These are phyloP conservation scores for Coendou prehensilis DNA, from an alignment of 2,797 vertebrate species.

Conservation along the genomic window DNA sequence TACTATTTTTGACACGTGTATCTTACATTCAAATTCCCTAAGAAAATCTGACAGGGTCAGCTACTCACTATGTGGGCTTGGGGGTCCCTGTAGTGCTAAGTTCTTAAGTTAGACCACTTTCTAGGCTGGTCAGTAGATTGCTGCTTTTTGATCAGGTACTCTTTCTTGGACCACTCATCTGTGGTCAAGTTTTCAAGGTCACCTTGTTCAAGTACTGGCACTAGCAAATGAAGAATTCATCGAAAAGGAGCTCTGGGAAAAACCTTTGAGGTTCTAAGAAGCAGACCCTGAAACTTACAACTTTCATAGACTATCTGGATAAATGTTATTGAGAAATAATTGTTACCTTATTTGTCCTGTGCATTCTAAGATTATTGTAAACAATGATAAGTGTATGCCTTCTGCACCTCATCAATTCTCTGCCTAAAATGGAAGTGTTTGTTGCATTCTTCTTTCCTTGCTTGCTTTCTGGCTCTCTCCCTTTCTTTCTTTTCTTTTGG, in stretches of 20 bases:
- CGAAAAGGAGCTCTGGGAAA: background rate
- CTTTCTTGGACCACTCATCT: conserved; percentile 1
- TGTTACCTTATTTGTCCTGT: background rate
- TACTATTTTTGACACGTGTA: background rate
- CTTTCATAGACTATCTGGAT: background rate
- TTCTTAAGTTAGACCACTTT: background rate
- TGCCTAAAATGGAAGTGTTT: background rate
- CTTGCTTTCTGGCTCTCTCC: background rate
- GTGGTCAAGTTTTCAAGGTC: background rate
- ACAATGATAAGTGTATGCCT: background rate
- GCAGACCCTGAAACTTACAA: background rate
- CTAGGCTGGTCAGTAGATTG: background rate
- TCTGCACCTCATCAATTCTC: background rate
- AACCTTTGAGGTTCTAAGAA: conserved; percentile 36
- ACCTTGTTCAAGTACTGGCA: conserved; percentile 28
- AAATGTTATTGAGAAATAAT: conserved; percentile 30
- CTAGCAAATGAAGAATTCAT: background rate
- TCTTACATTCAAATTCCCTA: background rate
- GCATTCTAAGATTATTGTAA: conserved; percentile 46
- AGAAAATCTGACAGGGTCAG: background rate
- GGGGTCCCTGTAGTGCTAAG: background rate
- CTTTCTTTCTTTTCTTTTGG: background rate
- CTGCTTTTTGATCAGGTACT: background rate
- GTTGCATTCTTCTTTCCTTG: background rate
- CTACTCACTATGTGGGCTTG: background rate